Evolutionary conservation across 2,888 invertebrate species (phyloP), one percentile per base, ranked within the genome.

Genomic region (Mythimna pallens): DNA sequence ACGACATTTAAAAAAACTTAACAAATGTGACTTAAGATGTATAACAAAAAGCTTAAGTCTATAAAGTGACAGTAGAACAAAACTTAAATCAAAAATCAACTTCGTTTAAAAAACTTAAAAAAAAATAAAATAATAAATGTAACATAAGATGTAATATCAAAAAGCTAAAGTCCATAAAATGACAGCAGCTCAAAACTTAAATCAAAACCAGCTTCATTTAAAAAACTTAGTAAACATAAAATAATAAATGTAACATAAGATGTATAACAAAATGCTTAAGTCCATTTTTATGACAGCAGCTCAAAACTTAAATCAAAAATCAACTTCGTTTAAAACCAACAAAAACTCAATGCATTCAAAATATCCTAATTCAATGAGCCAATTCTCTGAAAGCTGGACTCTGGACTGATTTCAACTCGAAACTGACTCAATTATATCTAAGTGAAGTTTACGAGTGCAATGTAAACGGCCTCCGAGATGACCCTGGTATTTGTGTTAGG

Each of bases 401-500:
- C 17, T 17, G 20, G 40, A 43, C 47, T 20, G 54, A 70, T 62
- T 66, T 66, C 69, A 57, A 63, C 61, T 76, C 30, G 59, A 70
- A 78, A 69, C 71, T 40, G 73, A 73, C 58, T 76, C 65, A 78
- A 83, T 78, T 67, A 77, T 83, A 71, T 57, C 77, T 40, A 70
- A 79, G 70, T 67, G 63, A 78, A 81, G 75, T 85, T 76, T 17
- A 70, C 36, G 70, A 85, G 84, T 78, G 85, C 76, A 83, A 65
- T 74, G 81, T 74, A 81, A 83, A 83, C 83, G 43, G 50, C 22
- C 57, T 20, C 58, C 54, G 62, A 73, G 62, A 65, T 79, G 67
- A 76, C 70, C 69, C 61, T 64, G 20, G 68, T 84, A 59, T 84
- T 84, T 84, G 84, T 77, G 84, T 84, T 84, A 81, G 81, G 34